phyloP scores from a whole-genome alignment of 1,140 invertebrate genomes.

The Conopomorpha cramerella region DNA sequence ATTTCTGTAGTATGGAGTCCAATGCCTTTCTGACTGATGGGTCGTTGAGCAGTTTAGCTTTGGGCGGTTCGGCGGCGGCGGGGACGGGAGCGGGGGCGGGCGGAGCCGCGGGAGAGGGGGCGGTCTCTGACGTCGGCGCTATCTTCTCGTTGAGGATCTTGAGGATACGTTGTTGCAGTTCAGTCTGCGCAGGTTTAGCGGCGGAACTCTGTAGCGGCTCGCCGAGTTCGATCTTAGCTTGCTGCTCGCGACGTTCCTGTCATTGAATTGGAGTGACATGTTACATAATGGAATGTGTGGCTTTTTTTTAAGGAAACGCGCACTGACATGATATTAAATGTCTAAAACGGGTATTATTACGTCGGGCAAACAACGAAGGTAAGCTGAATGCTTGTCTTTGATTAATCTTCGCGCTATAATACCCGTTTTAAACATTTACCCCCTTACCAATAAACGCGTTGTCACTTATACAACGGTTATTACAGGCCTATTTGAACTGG shows the following conservation, averaged over 20 bases:
- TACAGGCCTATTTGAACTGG: no score
- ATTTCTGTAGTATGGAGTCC: conserved; percentile 70
- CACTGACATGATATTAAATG: no score
- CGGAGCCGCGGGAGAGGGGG: conserved; percentile 9
- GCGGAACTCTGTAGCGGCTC: conserved; percentile 50
- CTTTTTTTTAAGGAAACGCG: no score
- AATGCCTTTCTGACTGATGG: conserved; percentile 76
- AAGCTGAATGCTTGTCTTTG: no score
- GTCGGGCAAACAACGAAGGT: no score
- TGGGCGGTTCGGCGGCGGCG: conserved; percentile 17
- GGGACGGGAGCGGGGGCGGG: conserved; percentile 10
- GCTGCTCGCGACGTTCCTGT: conserved; percentile 72
- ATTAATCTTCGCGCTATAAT: no score
- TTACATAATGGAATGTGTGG: no score
- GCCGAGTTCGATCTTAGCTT: conserved; percentile 72
- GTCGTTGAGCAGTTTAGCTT: conserved; percentile 67
- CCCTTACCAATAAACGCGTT: no score
- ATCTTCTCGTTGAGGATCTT: conserved; percentile 75
- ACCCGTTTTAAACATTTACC: no score
- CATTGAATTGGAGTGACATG: no score
- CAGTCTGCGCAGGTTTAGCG: conserved; percentile 69
- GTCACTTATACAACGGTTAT: no score
- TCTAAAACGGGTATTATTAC: no score
- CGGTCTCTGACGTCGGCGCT: conserved; percentile 14
- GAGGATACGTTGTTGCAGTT: conserved; percentile 84